Evolutionary conservation across 2,888 invertebrate genomes (phyloP), one percentile per base, ranked within the genome.

Genomic region (Thymelicus sylvestris): DNA sequence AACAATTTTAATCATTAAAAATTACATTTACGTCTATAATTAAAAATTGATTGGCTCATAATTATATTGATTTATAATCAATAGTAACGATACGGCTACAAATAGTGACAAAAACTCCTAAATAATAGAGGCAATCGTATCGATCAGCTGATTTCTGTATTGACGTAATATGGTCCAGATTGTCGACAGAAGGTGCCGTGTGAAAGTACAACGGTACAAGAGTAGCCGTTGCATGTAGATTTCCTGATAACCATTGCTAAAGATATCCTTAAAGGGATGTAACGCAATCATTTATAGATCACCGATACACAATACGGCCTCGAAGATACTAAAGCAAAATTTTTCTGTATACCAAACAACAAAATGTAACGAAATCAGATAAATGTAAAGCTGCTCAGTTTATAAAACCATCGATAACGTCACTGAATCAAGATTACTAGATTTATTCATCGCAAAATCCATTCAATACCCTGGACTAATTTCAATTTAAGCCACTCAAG

Each of bases 191-290:
- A 57, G 31, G 38, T 31, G 8, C 31, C 63, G 63, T 64, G 63
- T 64, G 63, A 64, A 64, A 64, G 63, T 64, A 64, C 13, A 8
- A 63, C 48, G 38, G 10, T 64, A 64, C n/a, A 8, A 64, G 31
- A 38, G 15, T 10, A 6, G 41, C 44, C 12, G 12, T 44, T 38
- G 50, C 15, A 38, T 38, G 31, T 38, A 57, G 57, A 57, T 57
- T 57, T 64, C 63, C 63, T 38, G 38, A 64, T 64, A 50, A 50
- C 13, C 31, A 38, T 64, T 64, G 63, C 48, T 50, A 64, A 48
- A 64, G 63, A 64, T 38, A 38, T 38, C 50, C 63, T 64, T 64
- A 50, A 48, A 31, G 38, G 63, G 63, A 64, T 38, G 38, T 64
- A 31, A 64, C 15, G 31, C 50, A 64, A 50, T 50, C n/a, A 48